Conservation (phyloP, 2,888 invertebrate species). For the Drosophila multiciliata region DNA sequence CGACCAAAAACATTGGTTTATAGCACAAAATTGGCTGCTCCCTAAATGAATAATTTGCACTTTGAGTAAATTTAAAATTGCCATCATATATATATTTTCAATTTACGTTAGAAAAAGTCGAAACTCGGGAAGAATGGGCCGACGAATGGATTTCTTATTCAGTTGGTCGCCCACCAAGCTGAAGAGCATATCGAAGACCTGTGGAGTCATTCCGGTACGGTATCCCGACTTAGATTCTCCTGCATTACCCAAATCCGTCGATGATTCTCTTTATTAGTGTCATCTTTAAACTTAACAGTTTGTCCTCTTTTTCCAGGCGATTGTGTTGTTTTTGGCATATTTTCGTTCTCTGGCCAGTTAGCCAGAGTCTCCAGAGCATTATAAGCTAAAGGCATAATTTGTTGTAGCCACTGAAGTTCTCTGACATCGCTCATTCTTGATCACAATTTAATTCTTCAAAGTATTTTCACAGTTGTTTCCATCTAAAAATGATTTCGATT, state of each 20-base stretch:
- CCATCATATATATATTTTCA: not conserved
- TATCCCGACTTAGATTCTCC: constrained; percentile 19
- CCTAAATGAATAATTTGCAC: not conserved
- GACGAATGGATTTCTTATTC: constrained; percentile 27
- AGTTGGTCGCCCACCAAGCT: constrained; percentile 38
- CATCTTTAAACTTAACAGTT: not conserved
- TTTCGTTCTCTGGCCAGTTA: not conserved
- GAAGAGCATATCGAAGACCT: constrained; percentile 38
- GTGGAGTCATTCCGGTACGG: constrained; percentile 28
- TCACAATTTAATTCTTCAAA: not conserved
- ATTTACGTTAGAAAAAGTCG: constrained; percentile 38
- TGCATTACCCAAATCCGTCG: constrained; percentile 25
- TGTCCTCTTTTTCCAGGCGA: not conserved
- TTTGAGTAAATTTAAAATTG: not conserved
- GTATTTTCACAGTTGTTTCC: not conserved
- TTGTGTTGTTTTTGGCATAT: not conserved
- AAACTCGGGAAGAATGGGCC: constrained; percentile 17
- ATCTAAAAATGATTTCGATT: not conserved
- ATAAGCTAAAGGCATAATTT: constrained; percentile 19
- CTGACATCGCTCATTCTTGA: constrained; percentile 21
- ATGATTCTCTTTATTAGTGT: not conserved
- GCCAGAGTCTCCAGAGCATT: constrained; percentile 2
- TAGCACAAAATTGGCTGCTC: not conserved
- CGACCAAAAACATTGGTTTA: not conserved
- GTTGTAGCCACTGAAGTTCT: constrained; percentile 18